phyloP scores from a whole-genome alignment of 2,113 vertebrate species.

The Platycercus adscitus region DNA sequence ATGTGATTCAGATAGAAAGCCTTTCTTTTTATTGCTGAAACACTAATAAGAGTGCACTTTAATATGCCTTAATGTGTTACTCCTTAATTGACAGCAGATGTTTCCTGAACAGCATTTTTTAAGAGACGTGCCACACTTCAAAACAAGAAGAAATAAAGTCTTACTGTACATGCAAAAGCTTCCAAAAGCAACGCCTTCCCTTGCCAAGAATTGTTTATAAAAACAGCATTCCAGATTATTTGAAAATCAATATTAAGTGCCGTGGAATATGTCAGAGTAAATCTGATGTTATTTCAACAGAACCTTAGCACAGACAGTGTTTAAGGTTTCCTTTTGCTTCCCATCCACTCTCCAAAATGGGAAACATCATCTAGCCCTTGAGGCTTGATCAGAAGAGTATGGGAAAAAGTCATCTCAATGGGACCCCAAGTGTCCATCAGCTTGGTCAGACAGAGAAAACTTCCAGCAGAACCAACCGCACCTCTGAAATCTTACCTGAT shows the following conservation, averaged over 20 bases:
- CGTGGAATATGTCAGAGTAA: conserved; percentile 47
- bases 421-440: background rate
- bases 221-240: conserved; percentile 63
- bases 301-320: background rate
- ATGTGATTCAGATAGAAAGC: conserved; percentile 67
- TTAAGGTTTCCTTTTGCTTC: background rate
- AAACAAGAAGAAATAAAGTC: conserved; percentile 64
- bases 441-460: background rate
- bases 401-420: background rate
- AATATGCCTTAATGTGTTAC: conserved; percentile 75
- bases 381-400: background rate
- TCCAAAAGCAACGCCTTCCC: conserved; percentile 61
- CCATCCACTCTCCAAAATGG: background rate
- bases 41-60: conserved; percentile 72
- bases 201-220: conserved; percentile 71
- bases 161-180: conserved; percentile 46
- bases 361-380: background rate
- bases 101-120: conserved; percentile 65
- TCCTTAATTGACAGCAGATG: conserved; percentile 76
- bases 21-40: conserved; percentile 71
- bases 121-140: conserved; percentile 53
- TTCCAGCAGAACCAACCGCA: background rate
- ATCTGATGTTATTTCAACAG: conserved; percentile 41
- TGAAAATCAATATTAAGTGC: conserved; percentile 66
- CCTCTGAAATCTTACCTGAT: background rate